Percentiles rank a stretch among this genome's conserved stretches.
phyloP scores from a whole-genome alignment of 2,888 invertebrate genomes.

The Vannuccia rotundouncinata region DNA sequence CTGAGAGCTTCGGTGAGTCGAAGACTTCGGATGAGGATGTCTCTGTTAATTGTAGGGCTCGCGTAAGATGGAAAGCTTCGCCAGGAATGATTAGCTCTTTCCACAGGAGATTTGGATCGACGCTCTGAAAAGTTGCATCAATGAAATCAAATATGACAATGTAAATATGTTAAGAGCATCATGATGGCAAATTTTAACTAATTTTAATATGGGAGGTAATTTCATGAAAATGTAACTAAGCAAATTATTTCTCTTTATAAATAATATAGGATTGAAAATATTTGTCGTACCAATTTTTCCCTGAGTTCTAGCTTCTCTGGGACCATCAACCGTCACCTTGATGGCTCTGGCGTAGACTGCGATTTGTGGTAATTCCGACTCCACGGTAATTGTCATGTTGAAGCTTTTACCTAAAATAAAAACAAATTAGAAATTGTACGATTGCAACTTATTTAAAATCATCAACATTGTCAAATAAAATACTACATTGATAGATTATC shows the following conservation, averaged over 20 bases:
- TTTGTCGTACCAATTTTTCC: background rate
- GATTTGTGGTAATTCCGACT: conserved; percentile 84
- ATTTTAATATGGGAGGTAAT: background rate
- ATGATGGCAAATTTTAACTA: background rate
- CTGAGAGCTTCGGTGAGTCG: background rate
- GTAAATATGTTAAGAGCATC: background rate
- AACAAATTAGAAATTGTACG: no score
- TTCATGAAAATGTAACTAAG: no score
- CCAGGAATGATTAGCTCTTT: background rate
- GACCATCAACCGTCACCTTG: conserved; percentile 98
- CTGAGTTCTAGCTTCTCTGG: conserved; percentile 62
- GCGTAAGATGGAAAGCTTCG: conserved; percentile 64
- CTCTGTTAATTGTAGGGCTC: conserved; percentile 46
- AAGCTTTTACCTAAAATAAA: conserved; percentile 82
- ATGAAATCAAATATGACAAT: background rate
- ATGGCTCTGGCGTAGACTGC: conserved; percentile 90
- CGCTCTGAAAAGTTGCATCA: background rate
- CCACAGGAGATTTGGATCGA: background rate
- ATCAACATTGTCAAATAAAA: no score
- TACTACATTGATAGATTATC: no score
- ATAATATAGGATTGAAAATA: background rate
- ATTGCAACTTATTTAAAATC: no score
- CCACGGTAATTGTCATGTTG: conserved; percentile 86
- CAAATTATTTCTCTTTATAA: no score
- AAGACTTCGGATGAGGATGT: background rate